phyloP scores from a whole-genome alignment of 2,797 vertebrate genomes.

The Esox masquinongy region DNA sequence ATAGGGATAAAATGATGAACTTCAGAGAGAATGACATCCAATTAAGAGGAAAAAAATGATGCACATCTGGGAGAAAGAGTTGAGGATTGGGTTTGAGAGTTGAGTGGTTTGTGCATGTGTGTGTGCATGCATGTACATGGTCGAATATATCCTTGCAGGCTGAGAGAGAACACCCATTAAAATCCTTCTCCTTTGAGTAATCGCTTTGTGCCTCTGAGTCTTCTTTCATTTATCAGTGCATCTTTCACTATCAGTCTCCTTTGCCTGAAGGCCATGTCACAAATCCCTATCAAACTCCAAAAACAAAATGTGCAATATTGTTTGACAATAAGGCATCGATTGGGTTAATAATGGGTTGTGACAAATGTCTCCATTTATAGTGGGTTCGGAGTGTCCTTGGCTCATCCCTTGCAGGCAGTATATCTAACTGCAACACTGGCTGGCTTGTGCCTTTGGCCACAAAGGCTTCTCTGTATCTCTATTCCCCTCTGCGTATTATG shows the following conservation, averaged over 20 bases:
- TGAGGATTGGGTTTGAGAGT: neutral
- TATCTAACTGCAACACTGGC: slow-evolving; percentile 59
- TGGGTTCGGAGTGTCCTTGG: slow-evolving; percentile 61
- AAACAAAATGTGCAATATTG: slow-evolving; percentile 64
- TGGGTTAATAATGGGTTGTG: slow-evolving; percentile 70
- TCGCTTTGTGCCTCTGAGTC: slow-evolving; percentile 45
- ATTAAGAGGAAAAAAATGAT: neutral
- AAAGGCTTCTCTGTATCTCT: slow-evolving; percentile 59
- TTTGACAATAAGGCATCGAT: slow-evolving; percentile 69
- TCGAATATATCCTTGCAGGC: slow-evolving; percentile 19
- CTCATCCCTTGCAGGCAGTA: slow-evolving; percentile 33
- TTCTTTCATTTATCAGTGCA: slow-evolving; percentile 47
- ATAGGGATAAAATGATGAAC: neutral
- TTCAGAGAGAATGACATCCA: too few relatives aligned
- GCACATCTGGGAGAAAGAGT: slow-evolving; percentile 21
- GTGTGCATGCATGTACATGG: slow-evolving; percentile 6
- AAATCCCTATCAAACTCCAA: slow-evolving; percentile 63
- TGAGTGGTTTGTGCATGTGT: slow-evolving; percentile 8
- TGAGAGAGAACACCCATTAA: slow-evolving; percentile 22
- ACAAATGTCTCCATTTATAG: slow-evolving; percentile 74
- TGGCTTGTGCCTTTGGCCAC: slow-evolving; percentile 54
- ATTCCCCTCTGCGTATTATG: slow-evolving; percentile 51
- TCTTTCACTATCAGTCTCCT: slow-evolving; percentile 58
- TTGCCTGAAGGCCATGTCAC: slow-evolving; percentile 56
- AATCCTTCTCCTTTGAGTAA: slow-evolving; percentile 46